Percentiles rank a stretch among this genome's conserved stretches.
Evolutionary conservation across 2,888 invertebrate genomes (phyloP).

Genomic region (Hymenopus coronatus): DNA sequence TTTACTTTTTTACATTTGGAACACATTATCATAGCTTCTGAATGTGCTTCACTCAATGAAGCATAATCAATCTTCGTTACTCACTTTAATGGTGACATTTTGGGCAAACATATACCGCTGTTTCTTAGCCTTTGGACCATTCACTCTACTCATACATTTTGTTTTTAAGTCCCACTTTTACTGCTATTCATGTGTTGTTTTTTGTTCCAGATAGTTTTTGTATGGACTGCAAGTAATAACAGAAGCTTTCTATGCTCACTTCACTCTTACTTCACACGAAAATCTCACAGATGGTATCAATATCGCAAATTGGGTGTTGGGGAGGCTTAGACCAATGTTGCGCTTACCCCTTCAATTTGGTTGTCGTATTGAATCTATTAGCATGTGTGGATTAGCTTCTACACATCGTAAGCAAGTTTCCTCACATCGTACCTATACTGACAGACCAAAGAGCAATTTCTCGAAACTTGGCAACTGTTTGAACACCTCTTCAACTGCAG

Average conservation of each 20-base stretch:
- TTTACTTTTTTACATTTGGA: background rate
- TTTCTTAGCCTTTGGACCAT: background rate
- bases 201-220: background rate
- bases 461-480: background rate
- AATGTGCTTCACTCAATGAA: background rate
- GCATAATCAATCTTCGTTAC: background rate
- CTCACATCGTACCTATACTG: background rate
- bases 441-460: too few relatives aligned
- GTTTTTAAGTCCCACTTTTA: too few relatives aligned
- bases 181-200: too few relatives aligned
- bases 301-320: too few relatives aligned
- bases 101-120: background rate
- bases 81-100: background rate
- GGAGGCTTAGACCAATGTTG: too few relatives aligned
- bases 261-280: too few relatives aligned
- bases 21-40: conserved; percentile 3
- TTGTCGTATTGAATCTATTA: background rate
- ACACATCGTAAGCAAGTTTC: background rate
- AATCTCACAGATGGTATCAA: too few relatives aligned
- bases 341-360: too few relatives aligned
- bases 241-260: too few relatives aligned
- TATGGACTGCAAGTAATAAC: too few relatives aligned
- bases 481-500: background rate
- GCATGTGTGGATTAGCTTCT: background rate
- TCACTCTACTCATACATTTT: too few relatives aligned